Conservation (phyloP, 2,797 vertebrate genomes). For the Anomalospiza imberbis region DNA sequence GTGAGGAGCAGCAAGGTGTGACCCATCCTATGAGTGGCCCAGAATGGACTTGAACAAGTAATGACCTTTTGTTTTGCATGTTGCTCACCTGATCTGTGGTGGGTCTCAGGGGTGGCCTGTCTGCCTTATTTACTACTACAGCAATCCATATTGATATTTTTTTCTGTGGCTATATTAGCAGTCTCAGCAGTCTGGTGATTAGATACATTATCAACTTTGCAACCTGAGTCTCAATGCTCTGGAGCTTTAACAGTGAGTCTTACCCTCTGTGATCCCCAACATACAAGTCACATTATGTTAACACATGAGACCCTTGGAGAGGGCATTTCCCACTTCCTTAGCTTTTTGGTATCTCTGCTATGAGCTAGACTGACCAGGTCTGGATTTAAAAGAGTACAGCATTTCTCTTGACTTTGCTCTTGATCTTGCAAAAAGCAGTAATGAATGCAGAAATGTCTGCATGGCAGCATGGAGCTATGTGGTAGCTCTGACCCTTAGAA, state of each 20-base stretch:
- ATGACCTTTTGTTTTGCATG: neutral
- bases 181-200: neutral
- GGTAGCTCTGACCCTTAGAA: neutral
- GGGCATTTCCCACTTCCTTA: neutral
- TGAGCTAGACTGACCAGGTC: neutral
- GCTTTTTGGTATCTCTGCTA: neutral
- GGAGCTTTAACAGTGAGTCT: neutral
- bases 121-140: neutral
- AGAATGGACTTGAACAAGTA: neutral
- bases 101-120: neutral
- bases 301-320: neutral
- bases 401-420: neutral
- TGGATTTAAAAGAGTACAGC: neutral
- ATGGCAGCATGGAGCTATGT: neutral
- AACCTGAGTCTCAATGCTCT: neutral
- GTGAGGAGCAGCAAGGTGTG: neutral
- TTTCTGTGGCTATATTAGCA: slow-evolving; percentile 16
- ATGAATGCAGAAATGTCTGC: neutral
- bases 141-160: neutral
- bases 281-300: neutral
- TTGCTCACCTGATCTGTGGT: neutral
- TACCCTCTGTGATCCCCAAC: neutral
- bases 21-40: neutral
- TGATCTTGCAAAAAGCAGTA: neutral
- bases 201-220: neutral